Evolutionary conservation across 2,797 vertebrate species (phyloP).

Genomic region (Falco peregrinus): DNA sequence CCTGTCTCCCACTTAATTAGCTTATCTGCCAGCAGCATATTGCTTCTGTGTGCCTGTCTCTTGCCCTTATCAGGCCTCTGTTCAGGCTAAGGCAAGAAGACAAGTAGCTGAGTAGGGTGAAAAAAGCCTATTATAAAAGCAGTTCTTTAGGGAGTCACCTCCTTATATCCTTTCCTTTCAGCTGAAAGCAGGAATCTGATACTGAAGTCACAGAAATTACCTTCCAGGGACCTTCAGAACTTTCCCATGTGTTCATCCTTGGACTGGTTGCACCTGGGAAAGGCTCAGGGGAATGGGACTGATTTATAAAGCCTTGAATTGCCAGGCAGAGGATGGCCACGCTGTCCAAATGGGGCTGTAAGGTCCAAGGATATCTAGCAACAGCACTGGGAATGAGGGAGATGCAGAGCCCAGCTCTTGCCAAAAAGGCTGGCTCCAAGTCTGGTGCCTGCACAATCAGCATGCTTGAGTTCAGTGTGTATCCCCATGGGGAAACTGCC

Average conservation of each 20-base stretch:
- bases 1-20: constrained; percentile 54
- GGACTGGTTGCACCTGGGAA: neutral
- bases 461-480: neutral
- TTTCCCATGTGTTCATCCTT: neutral
- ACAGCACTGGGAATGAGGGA: neutral
- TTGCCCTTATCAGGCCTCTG: constrained; percentile 54
- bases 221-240: constrained; percentile 59
- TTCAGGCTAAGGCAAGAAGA: constrained; percentile 61
- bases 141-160: constrained; percentile 41
- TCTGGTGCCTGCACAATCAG: neutral
- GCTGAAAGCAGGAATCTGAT: constrained; percentile 37
- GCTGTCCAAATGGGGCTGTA: neutral
- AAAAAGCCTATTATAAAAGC: constrained; percentile 62
- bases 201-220: neutral
- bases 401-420: neutral
- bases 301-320: neutral
- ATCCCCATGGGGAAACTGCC: neutral
- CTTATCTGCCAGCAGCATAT: constrained; percentile 56
- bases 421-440: neutral
- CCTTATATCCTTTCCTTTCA: constrained; percentile 51
- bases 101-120: constrained; percentile 56
- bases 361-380: neutral
- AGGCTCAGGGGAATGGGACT: neutral
- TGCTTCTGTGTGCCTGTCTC: constrained; percentile 41
- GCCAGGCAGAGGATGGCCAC: neutral